phyloP scores from a whole-genome alignment of 2,888 invertebrate species.

The Protodeltote pygarga region DNA sequence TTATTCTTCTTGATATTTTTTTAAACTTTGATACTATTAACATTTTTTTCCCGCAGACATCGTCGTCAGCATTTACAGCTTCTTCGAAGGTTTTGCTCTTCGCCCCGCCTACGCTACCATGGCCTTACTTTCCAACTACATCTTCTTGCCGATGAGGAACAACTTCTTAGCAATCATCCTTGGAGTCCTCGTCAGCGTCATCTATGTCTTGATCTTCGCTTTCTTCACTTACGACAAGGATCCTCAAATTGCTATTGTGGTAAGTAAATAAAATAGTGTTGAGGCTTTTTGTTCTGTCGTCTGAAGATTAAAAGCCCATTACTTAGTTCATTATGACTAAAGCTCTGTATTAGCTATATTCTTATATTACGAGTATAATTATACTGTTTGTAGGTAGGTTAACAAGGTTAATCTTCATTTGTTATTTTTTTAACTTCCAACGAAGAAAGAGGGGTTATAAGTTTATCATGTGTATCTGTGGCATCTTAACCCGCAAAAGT shows the following conservation, averaged over 20 bases:
- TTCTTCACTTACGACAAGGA: slow-evolving; percentile 72
- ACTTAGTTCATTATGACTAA: no score
- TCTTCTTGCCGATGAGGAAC: slow-evolving; percentile 93
- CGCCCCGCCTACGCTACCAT: slow-evolving; percentile 91
- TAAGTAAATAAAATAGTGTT: no score
- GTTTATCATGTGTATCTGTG: no score
- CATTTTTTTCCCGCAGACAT: slow-evolving; percentile 84
- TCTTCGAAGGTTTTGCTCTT: slow-evolving; percentile 80
- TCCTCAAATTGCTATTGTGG: slow-evolving; percentile 68
- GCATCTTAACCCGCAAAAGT: no score
- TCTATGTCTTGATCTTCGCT: slow-evolving; percentile 86
- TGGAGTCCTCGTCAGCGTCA: slow-evolving; percentile 89
- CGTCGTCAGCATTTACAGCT: slow-evolving; percentile 89
- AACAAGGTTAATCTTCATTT: no score
- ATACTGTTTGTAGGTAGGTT: no score
- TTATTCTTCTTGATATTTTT: not conserved
- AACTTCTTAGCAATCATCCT: slow-evolving; percentile 90
- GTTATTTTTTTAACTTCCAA: no score
- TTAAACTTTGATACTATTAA: not conserved
- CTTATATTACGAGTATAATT: no score
- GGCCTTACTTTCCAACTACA: slow-evolving; percentile 92
- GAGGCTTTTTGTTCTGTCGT: no score
- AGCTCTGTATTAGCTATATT: no score
- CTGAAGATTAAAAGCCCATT: no score
- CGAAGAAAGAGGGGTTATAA: no score